Evolutionary conservation across 1,140 invertebrate genomes (phyloP).

Genomic region (Metopolophium dirhodum): DNA sequence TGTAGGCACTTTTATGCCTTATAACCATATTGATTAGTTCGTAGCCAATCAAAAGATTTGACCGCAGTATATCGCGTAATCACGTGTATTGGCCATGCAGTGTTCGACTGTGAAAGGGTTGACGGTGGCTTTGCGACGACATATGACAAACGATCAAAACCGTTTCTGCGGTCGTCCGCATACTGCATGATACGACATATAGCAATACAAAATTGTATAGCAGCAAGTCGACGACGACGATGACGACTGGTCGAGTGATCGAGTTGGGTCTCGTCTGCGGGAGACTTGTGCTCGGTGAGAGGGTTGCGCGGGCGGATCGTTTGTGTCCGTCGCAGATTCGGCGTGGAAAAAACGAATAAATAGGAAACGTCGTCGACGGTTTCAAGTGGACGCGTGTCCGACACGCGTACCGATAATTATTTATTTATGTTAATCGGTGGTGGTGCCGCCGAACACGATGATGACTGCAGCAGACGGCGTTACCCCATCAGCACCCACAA

Average conservation of each 20-base stretch:
- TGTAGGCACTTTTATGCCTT: no score
- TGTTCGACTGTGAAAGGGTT: background rate
- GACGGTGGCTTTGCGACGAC: background rate
- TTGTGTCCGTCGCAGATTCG: background rate
- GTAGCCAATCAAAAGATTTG: background rate
- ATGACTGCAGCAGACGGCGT: background rate
- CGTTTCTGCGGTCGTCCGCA: background rate
- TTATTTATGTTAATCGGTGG: constrained; percentile 46
- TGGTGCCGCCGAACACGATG: background rate
- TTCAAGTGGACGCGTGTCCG: constrained; percentile 44
- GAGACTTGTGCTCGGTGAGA: background rate
- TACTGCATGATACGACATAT: background rate
- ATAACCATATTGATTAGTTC: background rate
- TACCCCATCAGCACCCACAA: background rate
- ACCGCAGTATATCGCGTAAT: background rate
- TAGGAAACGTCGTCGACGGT: constrained; percentile 35
- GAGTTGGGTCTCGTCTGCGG: background rate
- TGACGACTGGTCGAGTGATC: background rate
- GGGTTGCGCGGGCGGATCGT: background rate
- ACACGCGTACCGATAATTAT: constrained; percentile 42
- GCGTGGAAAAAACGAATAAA: constrained; percentile 5
- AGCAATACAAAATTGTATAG: background rate
- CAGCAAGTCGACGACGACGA: background rate
- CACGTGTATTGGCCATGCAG: background rate
- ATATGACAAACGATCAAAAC: background rate